These are phyloP conservation scores for Caenorhabditis panamensis DNA, from an alignment of 2,888 invertebrate genomes.

Conservation along the genomic window DNA sequence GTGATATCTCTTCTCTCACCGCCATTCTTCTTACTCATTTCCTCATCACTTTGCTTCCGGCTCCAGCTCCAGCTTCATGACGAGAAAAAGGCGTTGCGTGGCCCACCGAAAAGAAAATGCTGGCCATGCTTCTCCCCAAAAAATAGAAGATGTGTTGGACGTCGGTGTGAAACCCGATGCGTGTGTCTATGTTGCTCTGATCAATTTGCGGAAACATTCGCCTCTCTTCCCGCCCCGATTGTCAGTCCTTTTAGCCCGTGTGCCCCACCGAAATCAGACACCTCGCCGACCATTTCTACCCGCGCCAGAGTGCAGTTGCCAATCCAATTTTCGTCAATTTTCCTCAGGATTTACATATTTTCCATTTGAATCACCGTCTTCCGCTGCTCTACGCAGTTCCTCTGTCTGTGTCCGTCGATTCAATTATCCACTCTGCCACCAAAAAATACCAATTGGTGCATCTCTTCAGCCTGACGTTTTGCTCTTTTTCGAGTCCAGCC, in stretches of 20 bases:
- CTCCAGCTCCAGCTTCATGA: neutral
- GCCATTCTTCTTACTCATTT: slow-evolving; percentile 1
- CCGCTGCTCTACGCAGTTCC: neutral
- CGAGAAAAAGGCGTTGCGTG: neutral
- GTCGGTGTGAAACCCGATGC: slow-evolving; percentile 22
- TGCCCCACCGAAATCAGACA: slow-evolving; percentile 26
- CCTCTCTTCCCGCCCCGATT: neutral
- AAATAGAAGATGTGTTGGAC: neutral
- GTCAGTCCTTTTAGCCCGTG: neutral
- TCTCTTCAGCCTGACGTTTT: neutral
- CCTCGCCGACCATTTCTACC: neutral
- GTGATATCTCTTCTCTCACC: slow-evolving; percentile 1
- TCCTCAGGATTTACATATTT: neutral
- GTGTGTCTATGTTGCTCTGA: slow-evolving; percentile 23
- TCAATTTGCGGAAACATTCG: slow-evolving; percentile 44
- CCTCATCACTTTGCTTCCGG: slow-evolving; percentile 7
- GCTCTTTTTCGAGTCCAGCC: neutral
- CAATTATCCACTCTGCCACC: slow-evolving; percentile 12
- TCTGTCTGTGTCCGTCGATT: neutral
- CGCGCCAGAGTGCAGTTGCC: neutral
- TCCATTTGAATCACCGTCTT: neutral
- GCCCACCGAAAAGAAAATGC: slow-evolving; percentile 1
- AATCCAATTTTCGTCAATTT: neutral
- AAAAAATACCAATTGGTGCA: slow-evolving; percentile 9
- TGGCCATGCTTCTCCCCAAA: neutral